Evolutionary conservation across 1,140 invertebrate species (phyloP).

Genomic region (Drosophila pallidifrons): DNA sequence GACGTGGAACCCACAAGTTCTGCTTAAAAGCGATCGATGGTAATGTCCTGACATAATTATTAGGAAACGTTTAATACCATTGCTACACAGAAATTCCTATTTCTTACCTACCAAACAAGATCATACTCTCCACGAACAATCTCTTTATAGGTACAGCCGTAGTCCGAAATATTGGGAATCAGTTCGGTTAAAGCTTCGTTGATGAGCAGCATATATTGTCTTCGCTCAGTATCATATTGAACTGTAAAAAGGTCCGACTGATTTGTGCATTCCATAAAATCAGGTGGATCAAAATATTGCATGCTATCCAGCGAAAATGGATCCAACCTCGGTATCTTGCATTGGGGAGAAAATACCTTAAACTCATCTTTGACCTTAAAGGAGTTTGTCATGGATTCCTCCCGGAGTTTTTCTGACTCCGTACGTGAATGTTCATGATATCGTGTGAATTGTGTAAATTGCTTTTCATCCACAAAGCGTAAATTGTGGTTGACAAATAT

Average conservation of each 20-base stretch:
- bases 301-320: conserved; percentile 88
- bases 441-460: neutral
- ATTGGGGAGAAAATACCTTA: conserved; percentile 33
- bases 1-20: conserved; percentile 34
- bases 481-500: neutral
- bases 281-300: conserved; percentile 86
- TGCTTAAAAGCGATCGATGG: neutral
- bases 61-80: too few species aligned
- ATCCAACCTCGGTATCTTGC: conserved; percentile 86
- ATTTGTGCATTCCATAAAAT: conserved; percentile 86
- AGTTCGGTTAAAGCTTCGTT: conserved; percentile 58
- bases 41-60: neutral
- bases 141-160: conserved; percentile 25
- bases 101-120: conserved; percentile 21
- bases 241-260: conserved; percentile 84
- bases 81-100: neutral
- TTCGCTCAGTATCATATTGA: conserved; percentile 51
- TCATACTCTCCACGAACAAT: conserved; percentile 10
- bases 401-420: neutral
- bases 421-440: neutral
- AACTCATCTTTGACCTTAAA: conserved; percentile 14
- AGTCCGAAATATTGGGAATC: conserved; percentile 10
- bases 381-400: neutral
- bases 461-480: neutral
- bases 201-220: conserved; percentile 61